Evolutionary conservation across 2,888 invertebrate species (phyloP).

Genomic region (Brachypalpus laphriformis): DNA sequence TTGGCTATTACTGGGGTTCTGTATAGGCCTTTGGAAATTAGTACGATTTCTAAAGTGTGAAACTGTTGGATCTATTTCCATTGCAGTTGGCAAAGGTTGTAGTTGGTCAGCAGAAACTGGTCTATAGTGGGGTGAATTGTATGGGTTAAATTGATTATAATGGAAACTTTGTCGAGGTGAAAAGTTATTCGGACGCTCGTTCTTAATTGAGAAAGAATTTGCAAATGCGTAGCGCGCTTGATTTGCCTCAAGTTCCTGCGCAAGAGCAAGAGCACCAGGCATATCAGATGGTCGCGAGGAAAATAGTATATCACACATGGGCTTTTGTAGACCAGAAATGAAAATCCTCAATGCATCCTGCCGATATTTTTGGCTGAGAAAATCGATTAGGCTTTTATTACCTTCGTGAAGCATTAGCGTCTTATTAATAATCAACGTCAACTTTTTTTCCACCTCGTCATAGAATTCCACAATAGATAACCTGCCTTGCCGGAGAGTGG

Average conservation of each 20-base stretch:
- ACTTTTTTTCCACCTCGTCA: too few species aligned
- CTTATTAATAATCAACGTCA: too few species aligned
- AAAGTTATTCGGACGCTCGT: not conserved
- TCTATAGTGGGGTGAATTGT: not conserved
- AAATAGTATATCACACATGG: not conserved
- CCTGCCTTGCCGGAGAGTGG: too few species aligned
- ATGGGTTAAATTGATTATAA: not conserved
- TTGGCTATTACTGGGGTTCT: not conserved
- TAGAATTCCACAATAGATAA: not conserved
- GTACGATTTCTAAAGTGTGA: not conserved
- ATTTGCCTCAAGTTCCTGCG: constrained; percentile 10
- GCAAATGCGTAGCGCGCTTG: not conserved
- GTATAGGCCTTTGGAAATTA: not conserved
- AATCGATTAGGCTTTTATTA: not conserved
- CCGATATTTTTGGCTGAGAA: not conserved
- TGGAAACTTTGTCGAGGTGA: not conserved
- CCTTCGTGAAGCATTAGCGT: not conserved
- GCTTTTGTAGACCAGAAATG: not conserved
- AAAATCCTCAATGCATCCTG: not conserved
- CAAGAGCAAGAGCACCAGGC: not conserved
- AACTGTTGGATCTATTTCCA: constrained; percentile 1
- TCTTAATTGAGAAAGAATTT: not conserved
- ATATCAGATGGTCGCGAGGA: not conserved
- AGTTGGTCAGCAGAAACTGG: not conserved
- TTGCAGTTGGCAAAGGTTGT: not conserved